Evolutionary conservation across 1,140 invertebrate species (phyloP).

Genomic region (Dermatophagoides farinae): DNA sequence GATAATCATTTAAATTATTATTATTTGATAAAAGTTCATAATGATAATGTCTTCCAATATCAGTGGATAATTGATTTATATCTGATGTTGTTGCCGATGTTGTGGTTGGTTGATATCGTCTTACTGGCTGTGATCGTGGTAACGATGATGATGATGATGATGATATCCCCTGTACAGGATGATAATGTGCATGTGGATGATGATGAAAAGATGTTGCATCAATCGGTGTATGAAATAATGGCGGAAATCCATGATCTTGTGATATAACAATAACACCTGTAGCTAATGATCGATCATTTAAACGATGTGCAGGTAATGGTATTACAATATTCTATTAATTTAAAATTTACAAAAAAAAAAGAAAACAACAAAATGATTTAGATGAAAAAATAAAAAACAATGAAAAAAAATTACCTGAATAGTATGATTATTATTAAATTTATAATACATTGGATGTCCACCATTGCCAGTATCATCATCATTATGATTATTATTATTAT

Average conservation of each 20-base stretch:
- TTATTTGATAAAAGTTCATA: not conserved
- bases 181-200: not conserved
- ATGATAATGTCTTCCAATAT: not conserved
- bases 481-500: not conserved
- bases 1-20: too few species aligned
- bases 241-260: not conserved
- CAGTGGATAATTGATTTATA: not conserved
- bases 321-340: constrained; percentile 6
- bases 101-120: too few species aligned
- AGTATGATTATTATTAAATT: not conserved
- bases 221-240: not conserved
- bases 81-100: too few species aligned
- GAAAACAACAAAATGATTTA: not conserved
- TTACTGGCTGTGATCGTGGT: not conserved
- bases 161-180: not conserved
- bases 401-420: not conserved
- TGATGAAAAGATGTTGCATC: too few species aligned
- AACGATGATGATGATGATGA: not conserved
- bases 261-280: constrained; percentile 2
- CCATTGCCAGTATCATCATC: not conserved
- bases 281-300: constrained; percentile 2
- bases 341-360: not conserved
- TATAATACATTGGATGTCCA: not conserved
- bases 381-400: not conserved
- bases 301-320: constrained; percentile 2